Evolutionary conservation across 2,113 vertebrate genomes (phyloP).

Genomic region (Porphyrio hochstetteri): DNA sequence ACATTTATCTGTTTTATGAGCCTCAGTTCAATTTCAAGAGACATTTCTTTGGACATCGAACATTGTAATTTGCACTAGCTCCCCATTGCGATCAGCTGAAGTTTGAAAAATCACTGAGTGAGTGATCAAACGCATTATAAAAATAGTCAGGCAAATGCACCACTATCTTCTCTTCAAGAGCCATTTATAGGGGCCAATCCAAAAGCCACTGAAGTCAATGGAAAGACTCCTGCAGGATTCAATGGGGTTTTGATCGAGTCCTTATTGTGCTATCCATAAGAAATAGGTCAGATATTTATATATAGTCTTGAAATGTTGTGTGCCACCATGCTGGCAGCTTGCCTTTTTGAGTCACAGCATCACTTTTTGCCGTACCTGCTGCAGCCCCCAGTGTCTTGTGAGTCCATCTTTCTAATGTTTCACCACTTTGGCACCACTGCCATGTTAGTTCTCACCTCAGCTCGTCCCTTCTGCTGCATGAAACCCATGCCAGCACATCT

Average conservation of each 20-base stretch:
- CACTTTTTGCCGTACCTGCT: neutral
- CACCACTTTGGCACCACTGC: neutral
- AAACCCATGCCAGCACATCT: neutral
- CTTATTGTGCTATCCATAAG: conserved; percentile 67
- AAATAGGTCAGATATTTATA: conserved; percentile 72
- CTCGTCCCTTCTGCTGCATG: neutral
- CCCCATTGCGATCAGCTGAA: conserved; percentile 30
- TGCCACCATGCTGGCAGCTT: conserved; percentile 51
- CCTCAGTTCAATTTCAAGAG: conserved; percentile 48
- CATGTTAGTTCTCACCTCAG: fast-evolving
- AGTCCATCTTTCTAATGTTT: neutral
- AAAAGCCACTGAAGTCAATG: conserved; percentile 64
- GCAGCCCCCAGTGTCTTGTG: neutral
- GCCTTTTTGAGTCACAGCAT: conserved; percentile 5
- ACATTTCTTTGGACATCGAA: conserved; percentile 52
- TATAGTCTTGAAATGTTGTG: conserved; percentile 46
- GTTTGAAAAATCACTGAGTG: conserved; percentile 56
- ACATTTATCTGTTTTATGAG: conserved; percentile 57
- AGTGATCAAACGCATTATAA: conserved; percentile 64
- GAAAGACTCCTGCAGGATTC: conserved; percentile 67
- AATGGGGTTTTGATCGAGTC: conserved; percentile 68
- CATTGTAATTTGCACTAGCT: conserved; percentile 49
- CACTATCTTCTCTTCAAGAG: conserved; percentile 52
- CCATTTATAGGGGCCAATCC: conserved; percentile 66
- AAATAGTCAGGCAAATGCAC: conserved; percentile 68